phyloP scores from a whole-genome alignment of 2,113 vertebrate genomes.

The Pleuronectes platessa region DNA sequence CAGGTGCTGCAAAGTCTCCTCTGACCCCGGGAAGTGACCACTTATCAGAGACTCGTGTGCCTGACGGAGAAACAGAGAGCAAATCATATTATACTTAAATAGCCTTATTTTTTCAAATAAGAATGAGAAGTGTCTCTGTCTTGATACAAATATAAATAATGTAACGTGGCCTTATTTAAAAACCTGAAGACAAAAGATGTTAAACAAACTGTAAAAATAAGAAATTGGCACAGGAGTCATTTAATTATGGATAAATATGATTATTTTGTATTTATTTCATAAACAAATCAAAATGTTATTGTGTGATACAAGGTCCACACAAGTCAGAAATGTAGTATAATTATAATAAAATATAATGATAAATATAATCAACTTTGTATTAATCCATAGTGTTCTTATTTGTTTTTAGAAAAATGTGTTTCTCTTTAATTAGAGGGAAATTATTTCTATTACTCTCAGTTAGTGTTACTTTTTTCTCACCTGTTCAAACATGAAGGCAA shows the following conservation, averaged over 20 bases:
- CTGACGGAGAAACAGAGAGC: slow-evolving; percentile 64
- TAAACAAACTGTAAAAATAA: not conserved
- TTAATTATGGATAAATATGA: not conserved
- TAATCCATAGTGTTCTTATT: too few relatives aligned
- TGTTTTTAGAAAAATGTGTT: not conserved
- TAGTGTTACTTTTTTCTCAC: slow-evolving; percentile 62
- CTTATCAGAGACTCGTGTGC: slow-evolving; percentile 93
- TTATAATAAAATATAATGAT: too few relatives aligned
- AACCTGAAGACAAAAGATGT: not conserved
- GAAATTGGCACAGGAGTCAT: not conserved
- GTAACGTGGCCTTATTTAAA: not conserved
- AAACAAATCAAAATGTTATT: not conserved
- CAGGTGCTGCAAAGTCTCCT: slow-evolving; percentile 91
- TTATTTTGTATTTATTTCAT: not conserved
- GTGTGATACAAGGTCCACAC: not conserved
- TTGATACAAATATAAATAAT: not conserved
- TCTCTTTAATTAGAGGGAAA: not conserved
- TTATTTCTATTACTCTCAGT: too few relatives aligned
- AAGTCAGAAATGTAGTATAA: too few relatives aligned
- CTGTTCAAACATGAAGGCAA: slow-evolving; percentile 97
- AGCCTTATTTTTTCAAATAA: too few relatives aligned
- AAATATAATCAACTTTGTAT: too few relatives aligned
- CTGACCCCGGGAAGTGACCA: slow-evolving; percentile 91
- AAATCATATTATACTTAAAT: not conserved
- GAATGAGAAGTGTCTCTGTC: too few relatives aligned